Base-by-base conservation (phyloP, 2,113 vertebrate species). In the Gnathonemus longibarbis region DNA sequence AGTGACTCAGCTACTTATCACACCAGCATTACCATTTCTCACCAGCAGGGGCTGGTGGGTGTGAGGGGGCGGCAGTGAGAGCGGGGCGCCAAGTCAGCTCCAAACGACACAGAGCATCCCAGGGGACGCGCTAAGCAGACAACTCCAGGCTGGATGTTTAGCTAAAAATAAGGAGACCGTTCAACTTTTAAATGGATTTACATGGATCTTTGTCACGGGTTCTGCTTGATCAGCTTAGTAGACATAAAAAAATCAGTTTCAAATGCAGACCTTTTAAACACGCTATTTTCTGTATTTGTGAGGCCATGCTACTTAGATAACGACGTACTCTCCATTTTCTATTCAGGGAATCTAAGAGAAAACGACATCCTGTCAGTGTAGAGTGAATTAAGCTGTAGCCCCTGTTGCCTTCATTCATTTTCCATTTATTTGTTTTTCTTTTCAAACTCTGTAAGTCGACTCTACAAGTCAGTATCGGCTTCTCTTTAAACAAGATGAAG, bases 21-120 rank as follows among this genome's bases (percentile, higher is more conserved):
- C 31, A 74, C 66, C 56, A 31, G 52, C 48, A 87, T 31, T 88
- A 74, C 85, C 62, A 21, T 45, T 42, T 45, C 35, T 84, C 83
- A 87, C 62, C 89, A 88, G 62, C 89, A 89, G 89, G 77, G 89
- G 89, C 27, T 27, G 85, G 27, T 87, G 84, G 84, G 49, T 87
- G 84, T 53, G 52, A 24, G 50, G 87, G 52, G 83, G 83, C 83
- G 83, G 83, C 45, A 13, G 83, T 48, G 45, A 10, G 83, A 84
- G 83, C 19, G 1, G 17, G 39, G 74, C 39, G 74, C 74, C 74
- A 39, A 17, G 15, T 87, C 48, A 87, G 27, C 49, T 19, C 74
- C 85, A 27, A 87, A 87, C 85, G 24, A 52, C 48, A 87, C 85
- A 7, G 35, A 19, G 85, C 85, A 87, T 53, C 31, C 45, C 46